Conservation (phyloP, 1,140 invertebrate genomes). For the Scylla paramamosain region DNA sequence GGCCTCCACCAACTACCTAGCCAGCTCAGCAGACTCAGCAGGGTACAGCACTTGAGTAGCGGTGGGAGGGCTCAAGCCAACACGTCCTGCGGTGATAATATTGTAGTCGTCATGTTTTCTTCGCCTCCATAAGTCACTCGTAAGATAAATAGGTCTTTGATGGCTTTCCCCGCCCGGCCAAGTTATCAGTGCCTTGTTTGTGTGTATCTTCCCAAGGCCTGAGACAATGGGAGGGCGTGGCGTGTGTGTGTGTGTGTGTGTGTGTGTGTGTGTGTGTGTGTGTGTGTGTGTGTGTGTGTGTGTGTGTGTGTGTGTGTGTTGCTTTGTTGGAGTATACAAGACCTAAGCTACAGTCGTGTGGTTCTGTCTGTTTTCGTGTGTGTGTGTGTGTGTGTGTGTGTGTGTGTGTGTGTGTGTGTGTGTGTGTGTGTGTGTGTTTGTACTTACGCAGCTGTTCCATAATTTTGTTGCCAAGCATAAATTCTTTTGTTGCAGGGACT, state of each 20-base stretch:
- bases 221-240: background rate
- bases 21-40: background rate
- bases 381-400: background rate
- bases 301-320: background rate
- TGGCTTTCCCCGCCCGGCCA: background rate
- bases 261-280: background rate
- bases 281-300: background rate
- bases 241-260: background rate
- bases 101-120: background rate
- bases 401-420: background rate
- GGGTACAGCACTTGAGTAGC: background rate
- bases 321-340: background rate
- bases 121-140: background rate
- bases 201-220: background rate
- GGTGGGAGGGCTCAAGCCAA: background rate
- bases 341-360: too few species aligned
- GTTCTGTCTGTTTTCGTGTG: background rate
- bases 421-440: background rate
- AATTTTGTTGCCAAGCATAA: too few species aligned
- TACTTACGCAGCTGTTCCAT: too few species aligned
- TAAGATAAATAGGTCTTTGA: background rate
- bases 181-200: background rate
- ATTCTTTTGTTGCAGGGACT: too few species aligned
- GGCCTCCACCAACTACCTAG: background rate
- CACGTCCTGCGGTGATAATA: background rate